Evolutionary conservation across 2,113 vertebrate genomes (phyloP), one percentile per base, ranked within the genome.

Genomic region (Daphoenositta chrysoptera): DNA sequence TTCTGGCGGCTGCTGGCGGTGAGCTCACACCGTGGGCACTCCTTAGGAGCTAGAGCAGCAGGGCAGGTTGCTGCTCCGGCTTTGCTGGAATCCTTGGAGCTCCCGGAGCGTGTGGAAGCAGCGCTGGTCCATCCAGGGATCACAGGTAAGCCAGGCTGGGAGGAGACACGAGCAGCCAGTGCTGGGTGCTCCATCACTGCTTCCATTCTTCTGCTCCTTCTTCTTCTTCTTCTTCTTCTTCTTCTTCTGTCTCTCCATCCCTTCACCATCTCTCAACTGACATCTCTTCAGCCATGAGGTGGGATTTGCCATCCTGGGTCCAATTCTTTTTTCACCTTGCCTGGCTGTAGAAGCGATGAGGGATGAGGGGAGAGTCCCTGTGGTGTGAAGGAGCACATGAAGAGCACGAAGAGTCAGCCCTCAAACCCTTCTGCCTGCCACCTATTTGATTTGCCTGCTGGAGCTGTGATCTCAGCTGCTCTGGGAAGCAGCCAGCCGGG

Each of bases 121-220:
- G 85, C 10, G 58, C 71, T 65, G 83, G 51, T 92, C 53, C 28
- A 2, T 51, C 81, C 17, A 51, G 58, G 68, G 68, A 95, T 31
- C 56, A 19, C 85, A 96, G 96, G 96, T 96, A 92, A 97, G 96
- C 30, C 61, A 56, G 66, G 66, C n/a, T 81, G 71, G 40, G 51
- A 42, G 44, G 72, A 50, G 39, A 56, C 18, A 39, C 1, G 2
- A 72, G 69, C 63, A 69, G 23, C 20, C 37, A 31, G 51, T 33
- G 1, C 77, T 42, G 87, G 37, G 17, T 2, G 2, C 56, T 75
- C 63, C 27, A 65, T 48, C 15, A 2, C 15, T 57, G 40, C 73
- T 93, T 71, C 3, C 1, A 22, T 23, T 58, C 22, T 28, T 65
- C 45, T 68, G 26, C n/a, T 27, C 58, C 21, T 50, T 42, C 45